Evolutionary conservation across 2,888 invertebrate species (phyloP).

Genomic region (Mythimna vitellina): DNA sequence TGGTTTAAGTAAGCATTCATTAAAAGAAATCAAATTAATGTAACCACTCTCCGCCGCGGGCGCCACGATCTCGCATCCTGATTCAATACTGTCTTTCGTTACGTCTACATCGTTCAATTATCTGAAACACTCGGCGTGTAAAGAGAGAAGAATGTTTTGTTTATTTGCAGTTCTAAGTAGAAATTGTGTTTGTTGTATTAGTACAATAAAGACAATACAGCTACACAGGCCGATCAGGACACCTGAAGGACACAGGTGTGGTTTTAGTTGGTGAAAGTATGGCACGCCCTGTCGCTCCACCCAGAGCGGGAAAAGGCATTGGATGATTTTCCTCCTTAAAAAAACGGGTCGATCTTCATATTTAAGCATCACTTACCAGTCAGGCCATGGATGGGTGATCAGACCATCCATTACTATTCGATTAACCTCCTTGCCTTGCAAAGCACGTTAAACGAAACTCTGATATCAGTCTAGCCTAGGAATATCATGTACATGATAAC

Average conservation of each 20-base stretch:
- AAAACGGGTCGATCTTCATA: too few relatives aligned
- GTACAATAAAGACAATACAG: neutral
- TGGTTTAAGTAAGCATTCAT: slow-evolving; percentile 13
- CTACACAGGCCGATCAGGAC: too few relatives aligned
- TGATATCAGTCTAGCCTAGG: neutral
- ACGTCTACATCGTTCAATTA: slow-evolving; percentile 50
- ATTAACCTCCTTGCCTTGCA: too few relatives aligned
- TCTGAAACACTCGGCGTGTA: slow-evolving; percentile 36
- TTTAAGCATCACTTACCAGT: too few relatives aligned
- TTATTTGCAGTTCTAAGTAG: slow-evolving; percentile 5
- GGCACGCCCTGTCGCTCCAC: too few relatives aligned
- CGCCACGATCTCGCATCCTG: slow-evolving; percentile 36
- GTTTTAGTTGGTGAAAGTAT: too few relatives aligned
- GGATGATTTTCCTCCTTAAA: too few relatives aligned
- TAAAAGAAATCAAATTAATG: slow-evolving; percentile 25
- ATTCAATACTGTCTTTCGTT: slow-evolving; percentile 56
- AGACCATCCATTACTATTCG: too few relatives aligned
- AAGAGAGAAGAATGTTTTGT: slow-evolving; percentile 31
- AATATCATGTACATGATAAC: neutral
- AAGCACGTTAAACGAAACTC: too few relatives aligned
- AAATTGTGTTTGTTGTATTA: neutral
- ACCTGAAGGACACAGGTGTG: too few relatives aligned
- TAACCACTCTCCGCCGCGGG: neutral
- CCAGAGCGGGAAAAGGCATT: too few relatives aligned
- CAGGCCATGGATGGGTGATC: too few relatives aligned